Base-by-base conservation (phyloP, 2,797 vertebrate genomes). In the Ispidina lecontei region DNA sequence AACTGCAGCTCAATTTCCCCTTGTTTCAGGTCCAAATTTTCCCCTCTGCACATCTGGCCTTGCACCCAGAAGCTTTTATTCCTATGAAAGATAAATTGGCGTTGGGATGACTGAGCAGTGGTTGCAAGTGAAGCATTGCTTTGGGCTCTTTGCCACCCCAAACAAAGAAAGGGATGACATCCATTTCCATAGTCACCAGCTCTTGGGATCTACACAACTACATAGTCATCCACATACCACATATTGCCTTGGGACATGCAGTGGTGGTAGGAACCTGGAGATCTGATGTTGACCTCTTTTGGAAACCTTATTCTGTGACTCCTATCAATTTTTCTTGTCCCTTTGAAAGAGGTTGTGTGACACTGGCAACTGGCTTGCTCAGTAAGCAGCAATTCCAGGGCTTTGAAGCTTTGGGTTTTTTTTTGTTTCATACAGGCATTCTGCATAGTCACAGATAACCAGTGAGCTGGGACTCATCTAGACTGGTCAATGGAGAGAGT, bases 1-100 rank as follows among this genome's bases (percentile, higher is more conserved):
- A 96, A 91, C 92, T 91, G 64, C 31, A 87, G 88, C 63, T 95
- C 95, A 92, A 83, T 95, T 96, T 95, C 90, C 91, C 93, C 91
- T 94, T 93, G 86, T 94, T 96, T 87, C 55, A 4, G n/a, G 33
- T 87, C 93, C 95, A 96, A 7, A 63, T 55, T 74, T 93, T 82
- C 64, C 89, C 69, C 51, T 82, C 58, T 88, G 62, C 94, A 90
- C 95, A 96, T 90, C 93, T 96, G 90, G 90, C 71, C 86, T 70
- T 91, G 74, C 52, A 91, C 35, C 78, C 93, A 82, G 74, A 91
- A 93, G 86, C 90, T 82, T 91, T 94, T 95, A 88, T 68, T 94
- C 87, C 72, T 85, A 28, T 51, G 29, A 43, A 71, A 93, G 89
- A 93, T 87, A 80, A 94, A 94, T 87, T 65, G 62, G 88, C n/a